phyloP scores from a whole-genome alignment of 1,140 invertebrate genomes.

The Drusus annulatus region DNA sequence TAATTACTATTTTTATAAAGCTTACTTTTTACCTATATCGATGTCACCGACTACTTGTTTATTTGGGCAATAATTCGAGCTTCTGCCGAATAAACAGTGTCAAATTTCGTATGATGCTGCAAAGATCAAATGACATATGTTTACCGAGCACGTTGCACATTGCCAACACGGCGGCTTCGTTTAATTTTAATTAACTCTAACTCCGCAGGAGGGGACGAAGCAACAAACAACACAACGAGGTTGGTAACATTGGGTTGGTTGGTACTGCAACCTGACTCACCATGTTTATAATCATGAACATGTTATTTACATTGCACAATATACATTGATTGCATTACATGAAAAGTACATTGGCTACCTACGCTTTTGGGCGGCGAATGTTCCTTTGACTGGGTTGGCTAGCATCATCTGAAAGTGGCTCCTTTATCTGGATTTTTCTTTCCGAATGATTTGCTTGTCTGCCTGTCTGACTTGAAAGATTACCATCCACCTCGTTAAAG shows the following conservation, averaged over 20 bases:
- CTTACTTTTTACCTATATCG: too few species aligned
- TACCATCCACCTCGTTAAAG: slow-evolving; percentile 19
- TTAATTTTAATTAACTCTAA: slow-evolving; percentile 29
- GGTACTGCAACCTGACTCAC: not conserved
- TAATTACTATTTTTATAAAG: too few species aligned
- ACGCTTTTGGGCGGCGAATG: not conserved
- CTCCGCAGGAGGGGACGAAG: not conserved
- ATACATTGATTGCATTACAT: too few species aligned
- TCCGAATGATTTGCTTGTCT: slow-evolving; percentile 6
- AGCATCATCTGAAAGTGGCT: not conserved
- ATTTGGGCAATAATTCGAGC: too few species aligned
- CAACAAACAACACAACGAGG: not conserved
- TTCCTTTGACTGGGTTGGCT: not conserved
- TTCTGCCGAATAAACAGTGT: too few species aligned
- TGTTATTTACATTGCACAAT: too few species aligned
- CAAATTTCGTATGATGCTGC: too few species aligned
- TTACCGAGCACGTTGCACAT: not conserved
- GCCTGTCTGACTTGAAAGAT: not conserved
- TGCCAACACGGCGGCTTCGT: not conserved
- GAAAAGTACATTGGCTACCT: too few species aligned
- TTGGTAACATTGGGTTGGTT: too few species aligned
- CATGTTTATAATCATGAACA: not conserved
- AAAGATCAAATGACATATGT: too few species aligned
- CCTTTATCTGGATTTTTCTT: not conserved
- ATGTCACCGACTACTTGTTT: too few species aligned